Conservation (phyloP, 2,888 invertebrate species). For the Parthenolecanium corni region DNA sequence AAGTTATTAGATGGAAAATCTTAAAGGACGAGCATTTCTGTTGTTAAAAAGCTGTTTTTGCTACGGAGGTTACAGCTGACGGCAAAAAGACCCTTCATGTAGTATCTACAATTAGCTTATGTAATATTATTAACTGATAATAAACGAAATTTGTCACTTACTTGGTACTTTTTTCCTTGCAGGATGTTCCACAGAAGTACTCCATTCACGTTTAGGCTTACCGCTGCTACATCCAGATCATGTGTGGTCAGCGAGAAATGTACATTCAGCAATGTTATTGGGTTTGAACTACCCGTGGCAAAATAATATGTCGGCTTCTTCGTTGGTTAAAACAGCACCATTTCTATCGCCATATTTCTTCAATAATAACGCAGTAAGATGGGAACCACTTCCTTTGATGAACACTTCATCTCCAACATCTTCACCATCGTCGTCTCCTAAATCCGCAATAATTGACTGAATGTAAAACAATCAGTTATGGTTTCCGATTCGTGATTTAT, state of each 20-base stretch:
- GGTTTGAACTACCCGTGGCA: conserved; percentile 28
- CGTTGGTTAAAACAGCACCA: conserved; percentile 17
- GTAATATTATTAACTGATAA: too few relatives aligned
- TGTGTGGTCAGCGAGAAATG: conserved; percentile 17
- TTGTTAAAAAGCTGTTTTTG: too few relatives aligned
- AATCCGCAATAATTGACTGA: conserved; percentile 20
- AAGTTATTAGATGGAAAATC: too few relatives aligned
- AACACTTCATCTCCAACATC: conserved; percentile 23
- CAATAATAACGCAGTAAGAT: conserved; percentile 14
- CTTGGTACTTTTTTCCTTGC: not conserved
- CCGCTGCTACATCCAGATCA: conserved; percentile 22
- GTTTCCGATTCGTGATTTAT: not conserved
- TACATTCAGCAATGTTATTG: conserved; percentile 24
- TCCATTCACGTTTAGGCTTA: conserved; percentile 16
- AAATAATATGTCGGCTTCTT: conserved; percentile 14
- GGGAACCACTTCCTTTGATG: conserved; percentile 25
- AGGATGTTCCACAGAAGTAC: conserved; percentile 39
- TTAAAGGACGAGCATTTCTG: too few relatives aligned
- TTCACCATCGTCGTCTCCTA: conserved; percentile 19
- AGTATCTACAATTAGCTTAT: too few relatives aligned
- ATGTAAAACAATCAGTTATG: conserved; percentile 1
- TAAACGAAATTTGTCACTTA: too few relatives aligned
- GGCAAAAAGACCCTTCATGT: too few relatives aligned
- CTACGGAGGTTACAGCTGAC: too few relatives aligned
- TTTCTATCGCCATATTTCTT: conserved; percentile 24